Base-by-base conservation (phyloP, 2,888 invertebrate species). In the Agrochola litura region DNA sequence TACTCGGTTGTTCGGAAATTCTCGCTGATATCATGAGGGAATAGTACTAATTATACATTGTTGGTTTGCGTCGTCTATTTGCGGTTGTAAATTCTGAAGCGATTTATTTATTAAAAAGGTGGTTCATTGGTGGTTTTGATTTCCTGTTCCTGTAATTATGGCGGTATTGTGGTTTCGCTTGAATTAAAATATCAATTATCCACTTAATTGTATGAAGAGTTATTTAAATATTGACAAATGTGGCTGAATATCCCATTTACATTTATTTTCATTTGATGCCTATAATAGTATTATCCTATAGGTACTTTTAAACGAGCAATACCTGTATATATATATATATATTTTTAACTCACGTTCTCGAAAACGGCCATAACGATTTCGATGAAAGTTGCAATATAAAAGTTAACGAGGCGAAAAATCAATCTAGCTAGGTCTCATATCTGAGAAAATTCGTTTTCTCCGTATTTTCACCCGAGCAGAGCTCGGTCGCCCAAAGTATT, bases 11-110 rank as follows among this genome's bases (percentile, higher is more conserved):
- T 81, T 84, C 56, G 63, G 77, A 68, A 80, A 75, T 82, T 79
- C 82, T 81, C 65, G 71, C 30, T 76, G 72, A 79, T 76, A 81
- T 71, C 85, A 65, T 64, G 46, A 41, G 86, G 84, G 86, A 80
- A 86, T 86, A 65, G n/a, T 37, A 65, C 73, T 82, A 83, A 83
- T 86, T 87, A 81, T 76, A 64, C 65, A 83, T 76, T 81, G 75
- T 76, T 60, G 65, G 64, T 69, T 54, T 65, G 52, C 43, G 10
- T 63, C 65, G 60, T 54, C 60, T 79, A 72, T 84, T 81, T 86
- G 73, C 63, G 61, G 73, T 76, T 46, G 25, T 73, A 67, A 72
- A 81, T 85, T 79, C 76, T 63, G 68, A 60, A 72, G 54, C 25
- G 41, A 69, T 49, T 77, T 72, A 71, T 80, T 76, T 73, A 84